Conservation (phyloP, 2,888 invertebrate species). For the Catocala sponsa region DNA sequence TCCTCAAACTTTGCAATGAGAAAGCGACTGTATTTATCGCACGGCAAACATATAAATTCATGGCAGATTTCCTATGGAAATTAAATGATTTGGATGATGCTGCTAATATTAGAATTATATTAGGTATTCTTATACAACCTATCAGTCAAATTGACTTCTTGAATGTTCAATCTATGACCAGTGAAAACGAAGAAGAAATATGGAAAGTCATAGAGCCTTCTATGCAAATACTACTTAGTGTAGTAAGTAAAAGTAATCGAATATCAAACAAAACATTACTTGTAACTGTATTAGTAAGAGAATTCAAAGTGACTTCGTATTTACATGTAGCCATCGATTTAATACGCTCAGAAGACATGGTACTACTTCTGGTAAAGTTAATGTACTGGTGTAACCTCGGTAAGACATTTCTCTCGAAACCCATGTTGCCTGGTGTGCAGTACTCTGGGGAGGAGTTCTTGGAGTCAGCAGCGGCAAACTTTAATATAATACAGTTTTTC, state of each 20-base stretch:
- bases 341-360: constrained; percentile 78
- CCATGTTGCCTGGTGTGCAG: constrained; percentile 63
- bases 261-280: constrained; percentile 72
- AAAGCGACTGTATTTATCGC: constrained; percentile 92
- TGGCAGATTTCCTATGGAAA: constrained; percentile 88
- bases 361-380: constrained; percentile 82
- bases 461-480: constrained; percentile 68
- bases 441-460: constrained; percentile 71
- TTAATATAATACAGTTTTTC: constrained; percentile 68
- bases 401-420: constrained; percentile 71
- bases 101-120: constrained; percentile 85
- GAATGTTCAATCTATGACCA: constrained; percentile 79
- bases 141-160: constrained; percentile 86
- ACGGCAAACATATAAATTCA: constrained; percentile 90
- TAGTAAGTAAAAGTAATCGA: constrained; percentile 84
- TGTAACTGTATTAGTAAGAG: constrained; percentile 62
- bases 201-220: constrained; percentile 87
- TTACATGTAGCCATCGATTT: constrained; percentile 73
- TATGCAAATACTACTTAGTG: constrained; percentile 85
- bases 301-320: constrained; percentile 71
- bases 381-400: constrained; percentile 77
- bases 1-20: constrained; percentile 89
- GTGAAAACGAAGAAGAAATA: constrained; percentile 83
- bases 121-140: constrained; percentile 87
- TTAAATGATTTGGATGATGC: constrained; percentile 81